Base-by-base conservation (phyloP, 2,888 invertebrate genomes). In the Linyphia triangularis region DNA sequence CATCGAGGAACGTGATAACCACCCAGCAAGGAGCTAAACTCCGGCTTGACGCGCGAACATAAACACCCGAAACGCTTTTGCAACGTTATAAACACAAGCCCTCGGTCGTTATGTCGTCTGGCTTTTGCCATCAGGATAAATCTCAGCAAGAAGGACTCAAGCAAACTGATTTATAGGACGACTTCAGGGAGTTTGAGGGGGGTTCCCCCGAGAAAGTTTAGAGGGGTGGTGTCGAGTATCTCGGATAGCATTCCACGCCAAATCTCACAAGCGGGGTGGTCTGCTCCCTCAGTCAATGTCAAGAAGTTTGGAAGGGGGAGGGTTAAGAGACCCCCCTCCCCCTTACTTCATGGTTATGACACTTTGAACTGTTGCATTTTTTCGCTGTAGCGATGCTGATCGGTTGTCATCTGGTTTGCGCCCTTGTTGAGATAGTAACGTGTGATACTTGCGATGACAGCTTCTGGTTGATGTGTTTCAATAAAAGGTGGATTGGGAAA, bases 151-250 rank as follows among this genome's bases (percentile, higher is more conserved):
- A 59, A 85, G 85, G 9, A 51, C 70, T 33, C 65, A 28, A 63
- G 16, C 75, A 72, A 85, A 63, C 73, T 88, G 86, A 88, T 88
- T 88, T 88, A 88, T 88, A 30, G 81, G 77, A 33, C 51, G 57
- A 51, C 22, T 16, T 57, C 28, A 28, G 67, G 78, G 65, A 40
- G 40, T 57, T 26, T 19, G 22, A 5, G 63, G 61, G 73, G 33
- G 51, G 72, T 26, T 51, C 9, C 16, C 5, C n/a, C 10, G 51
- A 24, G 22, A 57, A 51, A 79, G 79, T 79, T 79, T 72, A 43
- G 65, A 79, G 79, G 24, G 79, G 59, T 22, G 75, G 86, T 88
- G 75, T 88, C 86, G 65, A 70, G 40, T 88, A 63, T 81, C 81
- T 30, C 6, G 72, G 72, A 65, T 70, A 70, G 79, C 79, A 79